Percentiles rank a stretch among this genome's conserved stretches.
These are phyloP conservation scores for Gymnosoma rotundatum DNA, from an alignment of 2,888 invertebrate genomes.

Conservation along the genomic window DNA sequence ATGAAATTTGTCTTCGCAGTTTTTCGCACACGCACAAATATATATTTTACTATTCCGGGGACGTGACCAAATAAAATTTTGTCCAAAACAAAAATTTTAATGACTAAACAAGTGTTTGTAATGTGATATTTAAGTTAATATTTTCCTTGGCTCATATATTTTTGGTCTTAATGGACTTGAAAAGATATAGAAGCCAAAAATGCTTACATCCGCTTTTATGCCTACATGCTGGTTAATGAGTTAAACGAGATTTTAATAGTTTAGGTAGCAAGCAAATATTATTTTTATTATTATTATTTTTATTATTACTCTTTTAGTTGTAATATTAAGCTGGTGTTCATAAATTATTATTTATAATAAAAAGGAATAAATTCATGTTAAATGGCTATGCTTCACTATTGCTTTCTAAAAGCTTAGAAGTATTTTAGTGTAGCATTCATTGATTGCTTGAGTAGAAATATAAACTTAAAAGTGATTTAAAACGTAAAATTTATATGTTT, in stretches of 20 bases:
- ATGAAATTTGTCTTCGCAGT: not conserved
- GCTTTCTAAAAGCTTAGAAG: too few relatives aligned
- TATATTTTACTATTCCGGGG: conserved; percentile 44
- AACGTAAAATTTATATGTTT: too few relatives aligned
- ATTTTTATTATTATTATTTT: conserved; percentile 39
- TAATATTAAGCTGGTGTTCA: not conserved
- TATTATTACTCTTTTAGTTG: conserved; percentile 7
- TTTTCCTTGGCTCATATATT: conserved; percentile 42
- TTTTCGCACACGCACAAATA: not conserved
- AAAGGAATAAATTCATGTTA: too few relatives aligned
- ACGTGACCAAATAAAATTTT: conserved; percentile 65
- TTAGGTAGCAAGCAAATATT: conserved; percentile 43
- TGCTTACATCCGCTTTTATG: conserved; percentile 31
- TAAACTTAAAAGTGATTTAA: too few relatives aligned
- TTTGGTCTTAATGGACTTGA: conserved; percentile 56
- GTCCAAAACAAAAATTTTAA: conserved; percentile 60
- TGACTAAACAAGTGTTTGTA: conserved; percentile 64
- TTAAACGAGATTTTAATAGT: conserved; percentile 61
- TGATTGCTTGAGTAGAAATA: too few relatives aligned
- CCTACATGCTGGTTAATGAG: conserved; percentile 53
- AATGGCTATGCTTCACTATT: too few relatives aligned
- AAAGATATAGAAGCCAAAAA: conserved; percentile 47
- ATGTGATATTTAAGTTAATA: conserved; percentile 68
- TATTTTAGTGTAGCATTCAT: too few relatives aligned
- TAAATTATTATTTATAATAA: too few relatives aligned